A percentile compares a stretch with the other conserved stretches of the same genome.
These are phyloP conservation scores for Hylyphantes graminicola DNA, from an alignment of 1,140 invertebrate genomes.

Conservation along the genomic window DNA sequence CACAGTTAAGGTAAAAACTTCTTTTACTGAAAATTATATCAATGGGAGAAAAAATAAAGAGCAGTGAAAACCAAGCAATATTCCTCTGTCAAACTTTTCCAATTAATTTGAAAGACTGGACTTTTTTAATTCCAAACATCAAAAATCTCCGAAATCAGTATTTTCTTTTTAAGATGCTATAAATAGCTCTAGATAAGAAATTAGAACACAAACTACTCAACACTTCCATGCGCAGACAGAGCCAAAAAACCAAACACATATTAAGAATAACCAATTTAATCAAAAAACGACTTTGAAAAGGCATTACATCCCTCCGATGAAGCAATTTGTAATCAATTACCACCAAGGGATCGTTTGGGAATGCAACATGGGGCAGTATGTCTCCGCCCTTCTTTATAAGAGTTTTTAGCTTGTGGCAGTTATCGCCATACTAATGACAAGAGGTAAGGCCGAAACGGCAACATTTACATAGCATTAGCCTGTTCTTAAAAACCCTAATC, in stretches of 20 bases:
- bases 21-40: no score
- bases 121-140: neutral
- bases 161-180: neutral
- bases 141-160: neutral
- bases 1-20: no score
- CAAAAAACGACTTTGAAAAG: neutral
- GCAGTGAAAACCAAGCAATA: no score
- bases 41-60: no score
- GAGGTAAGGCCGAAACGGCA: conserved; percentile 13
- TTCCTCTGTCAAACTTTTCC: no score
- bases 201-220: no score
- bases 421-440: conserved; percentile 24
- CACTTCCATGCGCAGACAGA: no score
- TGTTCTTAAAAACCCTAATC: conserved; percentile 16
- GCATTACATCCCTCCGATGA: conserved; percentile 2
- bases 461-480: conserved; percentile 45
- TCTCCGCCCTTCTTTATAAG: neutral
- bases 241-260: no score
- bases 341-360: neutral
- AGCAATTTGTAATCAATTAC: conserved; percentile 51
- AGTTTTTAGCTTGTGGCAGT: neutral
- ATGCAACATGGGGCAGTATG: neutral
- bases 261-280: conserved; percentile 1
- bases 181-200: neutral
- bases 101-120: no score